Base-by-base conservation (phyloP, 2,888 invertebrate genomes). In the Spodoptera littoralis region DNA sequence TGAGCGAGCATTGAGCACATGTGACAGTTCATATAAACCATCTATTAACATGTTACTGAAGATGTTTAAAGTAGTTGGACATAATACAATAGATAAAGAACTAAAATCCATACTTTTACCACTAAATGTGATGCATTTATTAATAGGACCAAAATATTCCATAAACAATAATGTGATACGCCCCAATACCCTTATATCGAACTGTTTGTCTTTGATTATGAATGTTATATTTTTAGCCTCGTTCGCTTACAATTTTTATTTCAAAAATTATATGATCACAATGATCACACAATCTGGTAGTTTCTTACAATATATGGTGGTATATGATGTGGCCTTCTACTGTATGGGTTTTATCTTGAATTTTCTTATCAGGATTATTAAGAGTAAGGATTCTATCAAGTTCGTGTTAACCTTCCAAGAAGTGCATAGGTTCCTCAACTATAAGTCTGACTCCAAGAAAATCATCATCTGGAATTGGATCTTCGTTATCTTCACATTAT, bases 331-430 rank as follows among this genome's bases (percentile, higher is more conserved):
- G 0, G 2, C 22, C 5, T 45, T 43, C 11, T 50, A 13, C 8
- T 50, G 5, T 24, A 4, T 24, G 1, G 68, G 68, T 0, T 60
- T 45, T 6, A 11, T 0, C 12, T 43, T 55, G 2, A 72, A 69
- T 51, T 65, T 46, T 11, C 4, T 61, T 0, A 1, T 12, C 1
- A 11, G 44, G 0, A 27, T 72, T 3, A 0, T 22, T 8, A 44
- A 58, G n/a, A 44, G 13, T 0, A 36, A 59, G n/a, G 45, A 45
- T 0, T 61, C 46, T 2, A 30, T 71, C 0, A 18, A 54, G 4
- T 58, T 68, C 3, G 49, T 71, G 0, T 44, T 60, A 6, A 47
- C n/a, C 22, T 49, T 71, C n/a, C 68, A 74, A 64, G 59, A 47
- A 18, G 27, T 68, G 2, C 61, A 76, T 13, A 62, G 49, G 30